Evolutionary conservation across 1,140 invertebrate genomes (phyloP), one percentile per base, ranked within the genome.

Genomic region (Diachasmimorpha longicaudata): DNA sequence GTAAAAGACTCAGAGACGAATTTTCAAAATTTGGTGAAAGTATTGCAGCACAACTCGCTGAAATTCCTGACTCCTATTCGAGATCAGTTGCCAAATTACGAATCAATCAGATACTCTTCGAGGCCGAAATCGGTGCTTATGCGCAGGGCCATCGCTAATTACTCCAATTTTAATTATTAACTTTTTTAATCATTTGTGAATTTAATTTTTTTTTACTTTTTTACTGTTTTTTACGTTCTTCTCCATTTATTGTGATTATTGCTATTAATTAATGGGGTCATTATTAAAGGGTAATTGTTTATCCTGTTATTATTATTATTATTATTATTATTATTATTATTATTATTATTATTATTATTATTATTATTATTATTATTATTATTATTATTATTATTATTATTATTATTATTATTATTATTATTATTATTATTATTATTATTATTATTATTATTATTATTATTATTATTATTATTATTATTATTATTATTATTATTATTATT

Each of bases 81-180:
- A 83, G 83, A 48, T 83, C 83, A 9, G 83, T 84, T 6, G 83
- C 83, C 1, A 84, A 84, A 70, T 74, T 84, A 0, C 81, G 81
- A 69, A 84, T 84, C 66, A 84, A 84, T 55, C 83, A 84, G 55
- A 84, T 84, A 8, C 78, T 84, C 0, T 84, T 84, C 70, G 83
- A 84, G 63, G 83, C 83, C 14, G 83, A 84, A 66, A 84, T 84
- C 68, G 83, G 83, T 1, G 76, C 83, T 42, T 84, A 84, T 75
- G 83, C 83, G 36, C 81, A 84, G 74, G 78, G 79, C 14, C 77
- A 72, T 72, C 80, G 77, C 68, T 84, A 83, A 82, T 58, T 46
- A 42, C 16, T 31, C 31, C 31, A 31, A 2, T 31, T 3, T 31
- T 31, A 31, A 31, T 31, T 31, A 31, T 31, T 31, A n/a, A n/a